Conservation (phyloP, 2,797 vertebrate genomes). For the Myripristis murdjan region DNA sequence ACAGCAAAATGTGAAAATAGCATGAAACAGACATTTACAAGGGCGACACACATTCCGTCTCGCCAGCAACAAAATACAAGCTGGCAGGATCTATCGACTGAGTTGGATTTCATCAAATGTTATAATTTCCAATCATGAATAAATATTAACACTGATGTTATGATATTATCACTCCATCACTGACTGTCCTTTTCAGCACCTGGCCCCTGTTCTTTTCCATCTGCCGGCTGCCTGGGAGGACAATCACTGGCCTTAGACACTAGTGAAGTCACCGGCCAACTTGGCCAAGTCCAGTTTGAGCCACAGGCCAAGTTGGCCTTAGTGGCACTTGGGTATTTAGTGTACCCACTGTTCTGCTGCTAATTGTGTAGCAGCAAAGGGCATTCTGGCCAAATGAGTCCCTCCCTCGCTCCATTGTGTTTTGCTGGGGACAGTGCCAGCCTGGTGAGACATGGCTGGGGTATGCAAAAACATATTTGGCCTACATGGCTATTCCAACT, state of each 20-base stretch:
- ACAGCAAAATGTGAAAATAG: not conserved
- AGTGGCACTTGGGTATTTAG: slow-evolving; percentile 63
- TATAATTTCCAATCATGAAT: slow-evolving; percentile 24
- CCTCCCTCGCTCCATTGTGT: slow-evolving; percentile 46
- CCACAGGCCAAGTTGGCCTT: slow-evolving; percentile 61
- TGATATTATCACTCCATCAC: slow-evolving; percentile 48
- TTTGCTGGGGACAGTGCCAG: slow-evolving; percentile 44
- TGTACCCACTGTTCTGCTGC: slow-evolving; percentile 49
- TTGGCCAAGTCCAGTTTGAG: slow-evolving; percentile 49
- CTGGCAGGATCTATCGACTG: not conserved
- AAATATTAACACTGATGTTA: slow-evolving; percentile 26
- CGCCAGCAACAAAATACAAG: not conserved
- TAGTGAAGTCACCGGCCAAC: slow-evolving; percentile 51
- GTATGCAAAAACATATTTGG: slow-evolving; percentile 29
- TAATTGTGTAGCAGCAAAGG: slow-evolving; percentile 60
- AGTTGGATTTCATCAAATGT: slow-evolving; percentile 25
- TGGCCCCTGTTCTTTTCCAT: slow-evolving; percentile 53
- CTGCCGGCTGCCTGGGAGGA: slow-evolving; percentile 59
- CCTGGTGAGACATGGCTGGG: slow-evolving; percentile 19
- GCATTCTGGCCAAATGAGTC: slow-evolving; percentile 42
- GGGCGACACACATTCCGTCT: not conserved
- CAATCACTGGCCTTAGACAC: slow-evolving; percentile 56
- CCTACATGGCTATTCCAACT: slow-evolving; percentile 16
- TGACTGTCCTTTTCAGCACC: slow-evolving; percentile 45
- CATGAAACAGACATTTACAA: not conserved